Percentiles rank a stretch among this genome's conserved stretches.
phyloP scores from a whole-genome alignment of 1,140 invertebrate genomes.

The Tribolium madens region DNA sequence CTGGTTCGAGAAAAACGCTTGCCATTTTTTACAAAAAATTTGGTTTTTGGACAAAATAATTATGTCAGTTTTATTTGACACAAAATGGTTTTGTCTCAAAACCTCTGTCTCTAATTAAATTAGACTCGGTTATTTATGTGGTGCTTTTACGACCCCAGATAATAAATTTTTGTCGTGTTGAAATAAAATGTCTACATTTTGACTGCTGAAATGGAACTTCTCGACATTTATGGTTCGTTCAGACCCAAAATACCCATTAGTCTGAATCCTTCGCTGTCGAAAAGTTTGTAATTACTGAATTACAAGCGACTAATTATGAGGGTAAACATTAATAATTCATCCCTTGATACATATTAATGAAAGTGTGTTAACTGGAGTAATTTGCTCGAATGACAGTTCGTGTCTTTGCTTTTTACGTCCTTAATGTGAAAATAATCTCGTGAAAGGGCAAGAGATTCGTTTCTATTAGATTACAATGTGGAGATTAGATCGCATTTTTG shows the following conservation, averaged over 20 bases:
- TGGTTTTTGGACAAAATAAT: neutral
- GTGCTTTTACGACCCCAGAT: slow-evolving; percentile 7
- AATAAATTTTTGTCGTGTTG: slow-evolving; percentile 10
- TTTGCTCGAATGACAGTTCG: slow-evolving; percentile 11
- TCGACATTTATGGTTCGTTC: neutral
- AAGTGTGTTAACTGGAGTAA: slow-evolving; percentile 12
- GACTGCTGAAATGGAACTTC: neutral
- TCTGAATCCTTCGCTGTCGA: neutral
- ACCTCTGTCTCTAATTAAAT: too few relatives aligned
- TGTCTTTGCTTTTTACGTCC: neutral
- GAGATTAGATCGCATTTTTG: slow-evolving; percentile 38
- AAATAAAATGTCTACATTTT: slow-evolving; percentile 15
- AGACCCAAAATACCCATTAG: neutral
- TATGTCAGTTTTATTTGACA: too few relatives aligned
- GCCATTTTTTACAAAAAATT: neutral
- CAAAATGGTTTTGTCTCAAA: too few relatives aligned
- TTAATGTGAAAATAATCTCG: slow-evolving; percentile 35
- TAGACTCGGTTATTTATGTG: slow-evolving; percentile 18
- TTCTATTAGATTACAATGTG: slow-evolving; percentile 21
- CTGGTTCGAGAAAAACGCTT: neutral
- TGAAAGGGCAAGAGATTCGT: neutral
- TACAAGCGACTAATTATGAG: slow-evolving; percentile 18
- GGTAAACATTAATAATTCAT: slow-evolving; percentile 21
- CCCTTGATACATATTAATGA: slow-evolving; percentile 13
- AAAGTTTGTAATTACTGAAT: slow-evolving; percentile 11